Evolutionary conservation across 2,888 invertebrate species (phyloP).

Genomic region (Rhingia campestris): DNA sequence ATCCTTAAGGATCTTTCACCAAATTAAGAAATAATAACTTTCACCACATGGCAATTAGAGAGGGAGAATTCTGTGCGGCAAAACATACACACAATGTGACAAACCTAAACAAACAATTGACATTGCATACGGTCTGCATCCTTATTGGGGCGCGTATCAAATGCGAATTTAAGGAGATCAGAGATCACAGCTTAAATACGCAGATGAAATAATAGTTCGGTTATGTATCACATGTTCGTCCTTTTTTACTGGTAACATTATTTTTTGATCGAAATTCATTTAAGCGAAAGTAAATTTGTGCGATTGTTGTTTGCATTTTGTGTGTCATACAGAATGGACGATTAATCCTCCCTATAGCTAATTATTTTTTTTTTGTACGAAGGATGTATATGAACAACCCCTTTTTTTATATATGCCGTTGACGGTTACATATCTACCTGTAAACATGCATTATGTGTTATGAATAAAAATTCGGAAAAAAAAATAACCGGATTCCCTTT

Average conservation of each 20-base stretch:
- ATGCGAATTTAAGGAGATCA: conserved; percentile 69
- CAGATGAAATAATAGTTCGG: conserved; percentile 64
- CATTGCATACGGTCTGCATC: conserved; percentile 4
- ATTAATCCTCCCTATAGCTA: conserved; percentile 71
- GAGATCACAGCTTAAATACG: conserved; percentile 62
- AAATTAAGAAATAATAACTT: conserved; percentile 60
- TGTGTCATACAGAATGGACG: conserved; percentile 19
- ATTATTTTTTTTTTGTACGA: conserved; percentile 58
- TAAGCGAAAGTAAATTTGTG: conserved; percentile 69
- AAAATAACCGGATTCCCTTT: conserved; percentile 50
- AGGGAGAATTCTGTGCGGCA: conserved; percentile 4
- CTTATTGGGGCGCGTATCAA: conserved; percentile 49
- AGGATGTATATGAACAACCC: conserved; percentile 41
- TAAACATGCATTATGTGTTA: conserved; percentile 55
- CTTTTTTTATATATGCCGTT: conserved; percentile 33
- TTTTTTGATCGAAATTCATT: conserved; percentile 69
- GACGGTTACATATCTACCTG: conserved; percentile 47
- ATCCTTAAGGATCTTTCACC: conserved; percentile 44
- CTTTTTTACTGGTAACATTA: conserved; percentile 36
- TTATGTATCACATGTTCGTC: conserved; percentile 23
- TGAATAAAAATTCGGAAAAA: conserved; percentile 50
- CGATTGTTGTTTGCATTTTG: conserved; percentile 18
- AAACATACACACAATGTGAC: conserved; percentile 16
- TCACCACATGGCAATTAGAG: conserved; percentile 12
- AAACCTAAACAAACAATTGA: conserved; percentile 63